Evolutionary conservation across 2,797 vertebrate species (phyloP), one percentile per base, ranked within the genome.

Genomic region (Otus scops): DNA sequence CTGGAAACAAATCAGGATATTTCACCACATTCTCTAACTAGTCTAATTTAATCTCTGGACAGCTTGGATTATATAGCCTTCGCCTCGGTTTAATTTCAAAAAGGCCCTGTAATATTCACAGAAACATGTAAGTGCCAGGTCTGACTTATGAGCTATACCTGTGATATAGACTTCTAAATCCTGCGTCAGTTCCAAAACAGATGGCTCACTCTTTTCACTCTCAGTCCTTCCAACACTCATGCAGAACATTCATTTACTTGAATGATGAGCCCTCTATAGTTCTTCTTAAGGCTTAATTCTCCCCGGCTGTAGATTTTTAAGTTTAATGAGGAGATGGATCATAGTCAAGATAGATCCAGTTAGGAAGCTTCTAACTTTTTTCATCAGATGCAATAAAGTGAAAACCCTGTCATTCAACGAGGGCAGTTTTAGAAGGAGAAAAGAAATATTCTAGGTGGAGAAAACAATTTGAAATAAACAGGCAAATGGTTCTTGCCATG

Each of bases 211-310:
- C 53, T 91, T 97, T 92, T 93, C 65, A 67, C 30, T 94, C 61
- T 84, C 84, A 57, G 61, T 88, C 41, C 34, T 92, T 96, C 79
- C 57, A 94, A 91, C 59, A 59, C 26, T 92, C 93, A 96, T 92
- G 94, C 91, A 96, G 91, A 97, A 95, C 91, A 93, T 96, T 96
- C 53, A 92, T 96, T 95, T 93, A 93, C 89, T 96, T 96, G 95
- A 97, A 89, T 94, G 93, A 96, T 96, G 94, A 96, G 36, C 67
- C 56, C 59, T 85, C 74, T 74, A 45, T 85, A 91, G 74, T 73
- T 95, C 92, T 88, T 91, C 67, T 96, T 91, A 83, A 92, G 79
- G 54, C 61, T 96, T 95, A 95, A 93, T 96, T 94, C 94, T 91
- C 59, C 21, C 21, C 0, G 4, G 76, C 91, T 96, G 91, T 63